phyloP scores from a whole-genome alignment of 2,888 invertebrate species.

The Lamellibrachia columna region DNA sequence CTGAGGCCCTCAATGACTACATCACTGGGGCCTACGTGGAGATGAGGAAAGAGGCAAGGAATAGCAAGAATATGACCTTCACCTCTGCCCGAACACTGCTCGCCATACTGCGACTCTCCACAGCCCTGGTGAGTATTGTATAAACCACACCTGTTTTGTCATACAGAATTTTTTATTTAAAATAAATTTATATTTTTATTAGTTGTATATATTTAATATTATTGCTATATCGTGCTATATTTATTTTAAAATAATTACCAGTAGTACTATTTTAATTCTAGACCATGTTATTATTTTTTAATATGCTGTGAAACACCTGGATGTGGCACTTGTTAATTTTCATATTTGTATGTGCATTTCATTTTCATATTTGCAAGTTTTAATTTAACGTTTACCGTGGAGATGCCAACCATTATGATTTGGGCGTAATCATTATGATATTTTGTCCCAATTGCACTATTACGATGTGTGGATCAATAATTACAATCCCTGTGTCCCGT shows the following conservation, averaged over 20 bases:
- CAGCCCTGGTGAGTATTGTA: constrained; percentile 80
- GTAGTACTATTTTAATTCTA: too few species aligned
- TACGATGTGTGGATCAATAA: too few species aligned
- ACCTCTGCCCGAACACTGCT: constrained; percentile 96
- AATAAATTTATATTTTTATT: too few species aligned
- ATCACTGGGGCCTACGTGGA: constrained; percentile 78
- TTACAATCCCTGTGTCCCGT: too few species aligned
- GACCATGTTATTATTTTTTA: too few species aligned
- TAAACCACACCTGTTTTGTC: background rate
- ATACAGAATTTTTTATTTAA: too few species aligned
- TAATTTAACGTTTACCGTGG: background rate
- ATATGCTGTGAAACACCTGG: too few species aligned
- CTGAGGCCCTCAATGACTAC: constrained; percentile 85
- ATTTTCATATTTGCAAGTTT: background rate
- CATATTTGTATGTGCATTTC: background rate
- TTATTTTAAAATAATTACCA: too few species aligned
- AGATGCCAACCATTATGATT: background rate
- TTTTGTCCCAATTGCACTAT: too few species aligned
- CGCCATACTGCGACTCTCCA: constrained; percentile 89
- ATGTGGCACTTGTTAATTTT: background rate
- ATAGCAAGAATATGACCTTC: constrained; percentile 79
- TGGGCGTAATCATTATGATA: too few species aligned
- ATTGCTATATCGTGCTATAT: too few species aligned
- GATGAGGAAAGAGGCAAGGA: constrained; percentile 83
- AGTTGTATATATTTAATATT: too few species aligned